phyloP scores from a whole-genome alignment of 1,140 invertebrate species.

The Proales similis region DNA sequence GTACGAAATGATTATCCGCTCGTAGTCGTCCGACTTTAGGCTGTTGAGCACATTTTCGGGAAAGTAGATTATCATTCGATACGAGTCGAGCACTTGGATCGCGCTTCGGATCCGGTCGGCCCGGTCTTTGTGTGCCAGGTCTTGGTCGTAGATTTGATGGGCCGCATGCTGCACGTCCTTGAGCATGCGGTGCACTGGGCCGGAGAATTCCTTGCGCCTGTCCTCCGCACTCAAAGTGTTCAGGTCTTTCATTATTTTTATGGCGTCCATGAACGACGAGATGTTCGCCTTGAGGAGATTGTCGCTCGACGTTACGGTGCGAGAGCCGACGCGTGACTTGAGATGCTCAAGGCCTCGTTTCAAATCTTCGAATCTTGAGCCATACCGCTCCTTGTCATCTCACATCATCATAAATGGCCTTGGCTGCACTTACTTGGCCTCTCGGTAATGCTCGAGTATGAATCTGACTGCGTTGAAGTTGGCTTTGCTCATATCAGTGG shows the following conservation, averaged over 20 bases:
- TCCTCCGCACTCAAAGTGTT: slow-evolving; percentile 12
- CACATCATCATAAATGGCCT: not conserved
- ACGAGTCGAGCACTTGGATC: slow-evolving; percentile 25
- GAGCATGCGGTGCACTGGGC: not conserved
- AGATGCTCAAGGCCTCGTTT: slow-evolving; percentile 14
- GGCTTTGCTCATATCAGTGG: slow-evolving; percentile 25
- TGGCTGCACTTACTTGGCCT: not conserved
- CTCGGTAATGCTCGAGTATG: slow-evolving; percentile 13
- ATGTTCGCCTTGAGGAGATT: slow-evolving; percentile 32
- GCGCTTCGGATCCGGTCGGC: slow-evolving; percentile 15
- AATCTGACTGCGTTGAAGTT: slow-evolving; percentile 21
- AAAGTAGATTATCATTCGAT: slow-evolving; percentile 25
- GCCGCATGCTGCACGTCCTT: slow-evolving; percentile 20
- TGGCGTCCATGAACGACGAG: slow-evolving; percentile 37
- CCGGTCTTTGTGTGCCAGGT: slow-evolving; percentile 10
- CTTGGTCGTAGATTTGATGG: slow-evolving; percentile 28
- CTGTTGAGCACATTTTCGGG: slow-evolving; percentile 21
- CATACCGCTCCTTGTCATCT: too few species aligned
- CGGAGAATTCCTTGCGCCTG: slow-evolving; percentile 12
- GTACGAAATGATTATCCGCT: slow-evolving; percentile 27
- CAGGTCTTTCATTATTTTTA: slow-evolving; percentile 37
- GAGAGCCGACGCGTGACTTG: slow-evolving; percentile 2
- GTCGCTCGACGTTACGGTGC: slow-evolving; percentile 18
- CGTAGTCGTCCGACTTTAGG: slow-evolving; percentile 9
- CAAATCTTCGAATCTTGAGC: slow-evolving; percentile 27